Conservation (phyloP, 1,140 invertebrate species). For the Eupeodes corollae region DNA sequence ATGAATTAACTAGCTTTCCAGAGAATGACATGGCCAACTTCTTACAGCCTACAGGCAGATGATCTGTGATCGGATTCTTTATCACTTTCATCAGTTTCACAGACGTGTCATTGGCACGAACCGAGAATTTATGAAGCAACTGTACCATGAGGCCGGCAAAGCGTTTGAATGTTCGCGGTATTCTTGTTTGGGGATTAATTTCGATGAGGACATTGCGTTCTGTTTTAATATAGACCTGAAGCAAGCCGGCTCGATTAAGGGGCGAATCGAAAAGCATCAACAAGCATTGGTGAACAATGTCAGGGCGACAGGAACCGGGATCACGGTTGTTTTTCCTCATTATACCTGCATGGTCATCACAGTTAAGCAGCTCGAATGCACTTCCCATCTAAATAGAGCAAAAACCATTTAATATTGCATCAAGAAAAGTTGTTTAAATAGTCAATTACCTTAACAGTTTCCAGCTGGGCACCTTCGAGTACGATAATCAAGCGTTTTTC, state of each 20-base stretch:
- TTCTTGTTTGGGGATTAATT: conserved; percentile 95
- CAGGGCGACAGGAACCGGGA: conserved; percentile 75
- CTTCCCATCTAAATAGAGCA: conserved; percentile 57
- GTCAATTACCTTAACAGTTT: conserved; percentile 88
- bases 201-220: conserved; percentile 96
- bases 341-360: conserved; percentile 80
- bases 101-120: conserved; percentile 77
- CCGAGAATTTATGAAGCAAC: conserved; percentile 86
- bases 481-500: conserved; percentile 89
- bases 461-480: conserved; percentile 86
- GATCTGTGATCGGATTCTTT: conserved; percentile 90
- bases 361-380: conserved; percentile 84
- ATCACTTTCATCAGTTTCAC: conserved; percentile 94
- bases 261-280: conserved; percentile 95
- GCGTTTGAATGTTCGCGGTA: conserved; percentile 94
- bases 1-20: conserved; percentile 63
- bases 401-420: neutral
- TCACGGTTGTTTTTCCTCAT: conserved; percentile 78
- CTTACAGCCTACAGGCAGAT: conserved; percentile 88
- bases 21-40: conserved; percentile 88
- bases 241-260: conserved; percentile 76
- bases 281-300: conserved; percentile 91
- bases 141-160: conserved; percentile 99
- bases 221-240: conserved; percentile 92
- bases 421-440: neutral